phyloP scores from a whole-genome alignment of 2,113 vertebrate species.

The Pseudorhombus dupliciocellatus region DNA sequence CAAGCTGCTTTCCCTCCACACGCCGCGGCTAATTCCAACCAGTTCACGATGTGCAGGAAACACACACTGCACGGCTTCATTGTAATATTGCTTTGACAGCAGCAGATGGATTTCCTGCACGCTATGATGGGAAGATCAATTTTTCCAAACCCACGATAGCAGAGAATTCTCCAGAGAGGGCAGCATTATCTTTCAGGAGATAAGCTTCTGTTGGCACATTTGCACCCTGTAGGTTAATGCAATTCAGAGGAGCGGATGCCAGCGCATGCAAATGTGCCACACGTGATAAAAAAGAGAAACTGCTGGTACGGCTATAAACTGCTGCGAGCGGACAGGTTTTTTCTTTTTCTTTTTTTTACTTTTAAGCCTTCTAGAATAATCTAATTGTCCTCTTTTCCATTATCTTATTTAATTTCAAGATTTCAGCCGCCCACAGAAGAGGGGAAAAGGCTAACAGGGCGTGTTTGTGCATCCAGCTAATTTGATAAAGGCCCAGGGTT shows the following conservation, averaged over 20 bases:
- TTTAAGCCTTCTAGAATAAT: conserved; percentile 64
- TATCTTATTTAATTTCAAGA: conserved; percentile 79
- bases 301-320: conserved; percentile 43
- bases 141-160: conserved; percentile 42
- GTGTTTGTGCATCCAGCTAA: conserved; percentile 69
- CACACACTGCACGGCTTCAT: conserved; percentile 27
- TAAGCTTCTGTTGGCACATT: conserved; percentile 69
- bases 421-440: conserved; percentile 74
- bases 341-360: too few relatives aligned
- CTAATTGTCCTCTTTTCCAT: conserved; percentile 73
- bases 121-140: conserved; percentile 61
- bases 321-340: conserved; percentile 46
- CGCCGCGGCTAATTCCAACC: conserved; percentile 41
- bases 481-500: conserved; percentile 63
- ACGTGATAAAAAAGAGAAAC: conserved; percentile 50
- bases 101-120: conserved; percentile 65
- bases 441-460: conserved; percentile 60
- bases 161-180: conserved; percentile 53
- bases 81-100: conserved; percentile 69
- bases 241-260: conserved; percentile 58
- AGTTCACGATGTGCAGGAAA: conserved; percentile 59
- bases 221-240: conserved; percentile 65
- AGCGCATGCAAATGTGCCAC: conserved; percentile 57
- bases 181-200: conserved; percentile 67
- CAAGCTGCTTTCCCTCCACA: conserved; percentile 32